Conservation (phyloP, 2,888 invertebrate genomes). For the Strigamia maritima region DNA sequence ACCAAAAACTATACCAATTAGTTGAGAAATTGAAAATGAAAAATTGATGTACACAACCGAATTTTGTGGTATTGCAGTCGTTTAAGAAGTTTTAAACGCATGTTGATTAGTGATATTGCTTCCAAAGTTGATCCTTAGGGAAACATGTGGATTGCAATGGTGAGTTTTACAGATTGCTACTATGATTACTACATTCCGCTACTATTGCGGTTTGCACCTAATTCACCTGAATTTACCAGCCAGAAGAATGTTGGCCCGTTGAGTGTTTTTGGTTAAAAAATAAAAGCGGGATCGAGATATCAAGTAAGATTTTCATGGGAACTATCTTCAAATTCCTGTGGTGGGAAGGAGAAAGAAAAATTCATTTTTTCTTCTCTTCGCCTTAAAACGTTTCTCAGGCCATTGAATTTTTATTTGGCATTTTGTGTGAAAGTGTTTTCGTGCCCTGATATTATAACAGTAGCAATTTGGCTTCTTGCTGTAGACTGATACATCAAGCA, state of each 20-base stretch:
- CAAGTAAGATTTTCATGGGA: slow-evolving; percentile 7
- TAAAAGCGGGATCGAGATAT: neutral
- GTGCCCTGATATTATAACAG: neutral
- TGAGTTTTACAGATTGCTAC: slow-evolving; percentile 5
- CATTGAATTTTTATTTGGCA: slow-evolving; percentile 28
- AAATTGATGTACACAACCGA: too few relatives aligned
- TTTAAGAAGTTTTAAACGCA: neutral
- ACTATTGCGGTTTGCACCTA: slow-evolving; percentile 12
- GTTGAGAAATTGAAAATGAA: neutral
- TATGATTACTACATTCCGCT: neutral
- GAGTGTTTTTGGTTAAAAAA: slow-evolving; percentile 8
- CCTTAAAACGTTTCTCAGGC: neutral
- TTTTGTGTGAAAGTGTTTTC: slow-evolving; percentile 13
- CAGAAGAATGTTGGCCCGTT: neutral
- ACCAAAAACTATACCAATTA: neutral
- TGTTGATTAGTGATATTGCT: neutral
- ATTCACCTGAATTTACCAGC: neutral
- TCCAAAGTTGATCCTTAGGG: neutral
- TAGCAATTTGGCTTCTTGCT: neutral
- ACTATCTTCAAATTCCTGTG: slow-evolving; percentile 2
- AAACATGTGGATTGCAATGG: neutral
- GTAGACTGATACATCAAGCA: slow-evolving; percentile 1
- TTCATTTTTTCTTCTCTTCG: neutral
- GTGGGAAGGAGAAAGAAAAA: neutral
- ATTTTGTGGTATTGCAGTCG: too few relatives aligned